Evolutionary conservation across 1,140 invertebrate species (phyloP), one percentile per base, ranked within the genome.

Genomic region (Epicauta chinensis): DNA sequence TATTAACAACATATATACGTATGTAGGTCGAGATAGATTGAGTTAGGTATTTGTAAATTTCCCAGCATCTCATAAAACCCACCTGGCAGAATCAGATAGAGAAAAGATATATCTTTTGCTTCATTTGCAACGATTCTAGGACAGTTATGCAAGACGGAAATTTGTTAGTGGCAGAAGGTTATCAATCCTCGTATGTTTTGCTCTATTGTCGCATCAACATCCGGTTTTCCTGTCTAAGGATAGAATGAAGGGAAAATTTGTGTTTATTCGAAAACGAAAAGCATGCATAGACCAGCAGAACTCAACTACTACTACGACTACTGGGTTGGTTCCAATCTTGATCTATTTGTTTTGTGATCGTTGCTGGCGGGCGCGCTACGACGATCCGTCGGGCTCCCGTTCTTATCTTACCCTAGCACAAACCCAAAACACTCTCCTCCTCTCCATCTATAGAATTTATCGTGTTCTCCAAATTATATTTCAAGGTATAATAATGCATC

Each of bases 311-410:
- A n/a, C n/a, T n/a, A n/a, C n/a, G n/a, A n/a, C n/a, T n/a, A n/a
- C 54, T 64, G 63, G 62, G 56, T 59, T 60, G 65, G 58, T 55
- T 64, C 63, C 67, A 68, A 69, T 69, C 67, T 69, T 69, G 67
- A 69, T 69, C 67, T 69, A 68, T 69, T 68, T 69, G 67, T 69
- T 69, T 67, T 66, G 64, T 69, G 67, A 69, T 69, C 67, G 59
- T 63, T 63, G 64, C 63, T 59, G 62, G 64, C 62, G 64, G 62
- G 60, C 56, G 39, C 49, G 5, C 11, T 34, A 12, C 10, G 10
- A 55, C 64, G 61, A 66, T 64, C 62, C 64, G 57, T 66, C 60
- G 62, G n/a, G n/a, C 57, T 63, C 57, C 67, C 67, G 5, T 12
- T 3, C 32, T 34, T 69, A 69, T 69, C 67, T 58, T 53, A 43